phyloP scores from a whole-genome alignment of 2,888 invertebrate genomes.

The Panzeria rudis region DNA sequence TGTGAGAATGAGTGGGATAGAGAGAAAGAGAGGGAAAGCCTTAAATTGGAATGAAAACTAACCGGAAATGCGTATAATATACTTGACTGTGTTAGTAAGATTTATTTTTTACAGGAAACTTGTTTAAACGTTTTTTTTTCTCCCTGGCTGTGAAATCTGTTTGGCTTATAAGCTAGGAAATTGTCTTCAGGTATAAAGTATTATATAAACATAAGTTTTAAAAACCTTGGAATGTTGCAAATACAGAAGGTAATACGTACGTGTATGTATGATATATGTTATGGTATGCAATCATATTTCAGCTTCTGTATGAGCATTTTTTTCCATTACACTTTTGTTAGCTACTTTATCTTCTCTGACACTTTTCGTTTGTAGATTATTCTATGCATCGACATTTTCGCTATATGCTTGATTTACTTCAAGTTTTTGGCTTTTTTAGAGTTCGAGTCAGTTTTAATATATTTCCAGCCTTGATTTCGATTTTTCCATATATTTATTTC shows the following conservation, averaged over 20 bases:
- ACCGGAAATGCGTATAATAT: slow-evolving; percentile 66
- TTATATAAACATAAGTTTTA: not conserved
- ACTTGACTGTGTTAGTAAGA: slow-evolving; percentile 49
- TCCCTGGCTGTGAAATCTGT: slow-evolving; percentile 24
- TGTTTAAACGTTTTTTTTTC: slow-evolving; percentile 45
- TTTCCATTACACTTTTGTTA: slow-evolving; percentile 12
- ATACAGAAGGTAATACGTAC: not conserved
- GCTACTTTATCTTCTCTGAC: slow-evolving; percentile 49
- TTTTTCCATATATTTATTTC: too few relatives aligned
- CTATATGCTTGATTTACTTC: too few relatives aligned
- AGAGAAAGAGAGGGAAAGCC: not conserved
- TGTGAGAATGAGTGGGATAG: not conserved
- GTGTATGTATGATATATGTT: slow-evolving; percentile 59
- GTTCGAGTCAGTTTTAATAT: too few relatives aligned
- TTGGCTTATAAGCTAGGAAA: slow-evolving; percentile 48
- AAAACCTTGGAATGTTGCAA: slow-evolving; percentile 16
- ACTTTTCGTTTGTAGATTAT: slow-evolving; percentile 56
- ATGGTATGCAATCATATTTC: slow-evolving; percentile 57
- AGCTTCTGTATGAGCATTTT: slow-evolving; percentile 17
- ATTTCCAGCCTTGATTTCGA: too few relatives aligned
- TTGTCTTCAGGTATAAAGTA: slow-evolving; percentile 42
- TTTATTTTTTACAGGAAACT: slow-evolving; percentile 58
- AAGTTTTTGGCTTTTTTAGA: too few relatives aligned
- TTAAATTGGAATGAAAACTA: slow-evolving; percentile 29
- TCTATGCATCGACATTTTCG: too few relatives aligned